Percentiles rank a stretch among this genome's conserved stretches.
phyloP scores from a whole-genome alignment of 2,113 vertebrate species.

The Eptatretus burgeri region DNA sequence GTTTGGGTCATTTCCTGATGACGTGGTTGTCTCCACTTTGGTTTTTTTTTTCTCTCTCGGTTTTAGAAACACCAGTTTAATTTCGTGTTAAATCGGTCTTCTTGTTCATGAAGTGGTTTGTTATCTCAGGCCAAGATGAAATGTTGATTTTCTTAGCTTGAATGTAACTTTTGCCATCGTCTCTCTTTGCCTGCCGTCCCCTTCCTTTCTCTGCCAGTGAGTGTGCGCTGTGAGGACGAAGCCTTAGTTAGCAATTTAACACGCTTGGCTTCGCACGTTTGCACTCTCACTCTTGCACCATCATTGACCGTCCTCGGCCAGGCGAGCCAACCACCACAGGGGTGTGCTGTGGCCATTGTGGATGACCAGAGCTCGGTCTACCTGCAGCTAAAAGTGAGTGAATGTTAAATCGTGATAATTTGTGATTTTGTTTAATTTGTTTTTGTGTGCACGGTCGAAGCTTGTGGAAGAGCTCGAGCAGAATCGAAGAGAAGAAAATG shows the following conservation, averaged over 20 bases:
- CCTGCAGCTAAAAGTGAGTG: constrained; percentile 39
- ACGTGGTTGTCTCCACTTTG: not conserved
- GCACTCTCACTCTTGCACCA: constrained; percentile 34
- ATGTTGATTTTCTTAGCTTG: too few relatives aligned
- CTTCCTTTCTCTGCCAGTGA: not conserved
- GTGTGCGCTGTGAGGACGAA: constrained; percentile 38
- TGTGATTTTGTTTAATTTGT: not conserved
- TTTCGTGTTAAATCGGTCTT: not conserved
- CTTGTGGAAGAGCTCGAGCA: not conserved
- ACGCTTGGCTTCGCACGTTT: constrained; percentile 19
- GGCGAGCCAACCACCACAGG: constrained; percentile 19
- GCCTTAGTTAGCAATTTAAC: constrained; percentile 16
- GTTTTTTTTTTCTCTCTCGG: not conserved
- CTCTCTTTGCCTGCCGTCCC: not conserved
- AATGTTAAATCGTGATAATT: not conserved
- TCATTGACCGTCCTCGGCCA: constrained; percentile 15
- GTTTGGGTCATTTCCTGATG: not conserved
- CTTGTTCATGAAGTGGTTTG: too few relatives aligned
- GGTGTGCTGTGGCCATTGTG: constrained; percentile 48
- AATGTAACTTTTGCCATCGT: not conserved
- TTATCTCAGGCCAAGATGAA: too few relatives aligned
- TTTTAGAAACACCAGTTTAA: not conserved
- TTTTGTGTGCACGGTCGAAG: not conserved
- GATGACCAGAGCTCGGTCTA: constrained; percentile 51
- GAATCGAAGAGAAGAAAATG: not conserved